Conservation (phyloP, 2,888 invertebrate species). For the Meiosimyza decipiens region DNA sequence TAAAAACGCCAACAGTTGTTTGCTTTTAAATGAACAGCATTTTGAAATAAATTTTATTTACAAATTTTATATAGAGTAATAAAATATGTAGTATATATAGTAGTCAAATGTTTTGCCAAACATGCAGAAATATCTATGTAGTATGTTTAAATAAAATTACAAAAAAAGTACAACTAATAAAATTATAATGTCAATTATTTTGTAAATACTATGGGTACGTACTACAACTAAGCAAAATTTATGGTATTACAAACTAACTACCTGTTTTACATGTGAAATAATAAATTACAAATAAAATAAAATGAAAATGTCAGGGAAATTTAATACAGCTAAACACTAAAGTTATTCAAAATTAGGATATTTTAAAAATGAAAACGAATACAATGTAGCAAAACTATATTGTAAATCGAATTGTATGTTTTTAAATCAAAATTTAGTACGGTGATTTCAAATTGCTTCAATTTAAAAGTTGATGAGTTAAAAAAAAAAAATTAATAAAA, state of each 20-base stretch:
- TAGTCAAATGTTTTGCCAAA: slow-evolving; percentile 28
- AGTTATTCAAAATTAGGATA: too few relatives aligned
- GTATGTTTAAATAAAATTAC: not conserved
- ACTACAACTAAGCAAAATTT: slow-evolving; percentile 16
- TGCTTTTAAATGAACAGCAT: slow-evolving; percentile 36
- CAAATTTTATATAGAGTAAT: slow-evolving; percentile 17
- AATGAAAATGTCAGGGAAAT: too few relatives aligned
- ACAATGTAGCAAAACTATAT: too few relatives aligned
- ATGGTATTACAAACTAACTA: not conserved
- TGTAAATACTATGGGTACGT: not conserved
- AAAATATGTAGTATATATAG: slow-evolving; percentile 9
- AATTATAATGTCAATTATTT: not conserved
- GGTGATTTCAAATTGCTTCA: too few relatives aligned
- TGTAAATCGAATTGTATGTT: too few relatives aligned
- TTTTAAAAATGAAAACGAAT: too few relatives aligned
- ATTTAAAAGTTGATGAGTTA: not conserved
- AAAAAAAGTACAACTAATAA: slow-evolving; percentile 21
- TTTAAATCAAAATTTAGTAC: too few relatives aligned
- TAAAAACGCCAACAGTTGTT: slow-evolving; percentile 32
- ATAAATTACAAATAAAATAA: too few relatives aligned
- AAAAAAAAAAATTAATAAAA: not conserved
- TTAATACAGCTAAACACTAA: too few relatives aligned
- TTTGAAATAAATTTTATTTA: slow-evolving; percentile 37
- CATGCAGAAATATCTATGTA: slow-evolving; percentile 27
- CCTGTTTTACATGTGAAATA: too few relatives aligned